Conservation (phyloP, 2,113 vertebrate species). For the Aptenodytes patagonicus region DNA sequence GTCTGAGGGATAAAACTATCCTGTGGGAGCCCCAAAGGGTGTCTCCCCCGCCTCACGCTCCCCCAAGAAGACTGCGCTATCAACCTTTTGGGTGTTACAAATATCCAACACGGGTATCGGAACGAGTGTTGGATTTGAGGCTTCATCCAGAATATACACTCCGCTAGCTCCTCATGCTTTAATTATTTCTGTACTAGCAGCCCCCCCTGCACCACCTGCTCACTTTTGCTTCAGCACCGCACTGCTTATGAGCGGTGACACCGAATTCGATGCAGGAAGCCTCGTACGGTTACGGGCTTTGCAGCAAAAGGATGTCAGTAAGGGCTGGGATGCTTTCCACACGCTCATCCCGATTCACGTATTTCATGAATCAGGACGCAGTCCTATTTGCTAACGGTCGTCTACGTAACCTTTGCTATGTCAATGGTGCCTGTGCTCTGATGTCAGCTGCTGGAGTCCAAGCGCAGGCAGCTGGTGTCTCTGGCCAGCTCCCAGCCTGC, state of each 20-base stretch:
- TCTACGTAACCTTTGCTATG: background rate
- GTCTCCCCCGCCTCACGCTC: background rate
- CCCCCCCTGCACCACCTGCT: background rate
- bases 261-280: background rate
- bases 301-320: background rate
- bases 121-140: background rate
- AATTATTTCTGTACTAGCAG: background rate
- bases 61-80: background rate
- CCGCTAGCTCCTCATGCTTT: background rate
- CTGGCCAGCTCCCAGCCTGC: constrained; percentile 36
- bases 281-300: background rate
- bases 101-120: background rate
- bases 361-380: constrained; percentile 21
- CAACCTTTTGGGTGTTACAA: background rate
- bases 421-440: background rate
- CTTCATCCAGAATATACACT: background rate
- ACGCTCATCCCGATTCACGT: background rate
- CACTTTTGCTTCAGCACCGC: background rate
- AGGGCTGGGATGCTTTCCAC: background rate
- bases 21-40: background rate
- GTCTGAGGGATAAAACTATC: background rate
- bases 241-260: background rate
- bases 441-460: background rate
- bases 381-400: background rate
- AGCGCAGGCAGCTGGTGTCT: background rate